phyloP scores from a whole-genome alignment of 2,888 invertebrate species.

The Acholoe squamosa region DNA sequence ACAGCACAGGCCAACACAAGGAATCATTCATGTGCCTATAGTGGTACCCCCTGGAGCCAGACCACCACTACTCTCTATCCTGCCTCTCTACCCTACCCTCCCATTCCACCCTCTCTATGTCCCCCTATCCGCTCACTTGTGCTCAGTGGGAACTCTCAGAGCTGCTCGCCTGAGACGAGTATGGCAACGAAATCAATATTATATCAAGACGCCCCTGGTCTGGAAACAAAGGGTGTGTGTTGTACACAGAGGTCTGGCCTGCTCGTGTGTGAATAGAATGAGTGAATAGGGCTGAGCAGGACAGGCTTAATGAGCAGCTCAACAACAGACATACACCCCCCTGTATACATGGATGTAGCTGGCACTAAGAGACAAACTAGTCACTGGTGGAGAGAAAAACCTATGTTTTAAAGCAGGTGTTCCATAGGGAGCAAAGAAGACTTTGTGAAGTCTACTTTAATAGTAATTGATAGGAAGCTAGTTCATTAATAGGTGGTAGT shows the following conservation, averaged over 20 bases:
- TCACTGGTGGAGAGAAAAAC: too few species aligned
- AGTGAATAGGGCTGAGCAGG: neutral
- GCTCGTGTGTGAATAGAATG: neutral
- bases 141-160: neutral
- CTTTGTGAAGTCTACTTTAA: too few species aligned
- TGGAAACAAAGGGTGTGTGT: slow-evolving; percentile 17
- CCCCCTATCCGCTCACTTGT: neutral
- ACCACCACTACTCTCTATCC: too few species aligned
- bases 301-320: neutral
- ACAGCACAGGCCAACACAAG: too few species aligned
- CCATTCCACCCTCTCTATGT: neutral
- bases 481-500: too few species aligned
- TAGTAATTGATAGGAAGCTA: too few species aligned
- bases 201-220: slow-evolving; percentile 11
- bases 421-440: too few species aligned
- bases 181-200: slow-evolving; percentile 31
- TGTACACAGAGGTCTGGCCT: neutral
- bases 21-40: too few species aligned
- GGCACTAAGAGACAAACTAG: too few species aligned
- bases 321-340: neutral
- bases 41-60: too few species aligned
- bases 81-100: neutral
- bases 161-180: slow-evolving; percentile 28
- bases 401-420: too few species aligned
- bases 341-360: too few species aligned